Conservation (phyloP, 2,797 vertebrate species). For the Eremophila alpestris region DNA sequence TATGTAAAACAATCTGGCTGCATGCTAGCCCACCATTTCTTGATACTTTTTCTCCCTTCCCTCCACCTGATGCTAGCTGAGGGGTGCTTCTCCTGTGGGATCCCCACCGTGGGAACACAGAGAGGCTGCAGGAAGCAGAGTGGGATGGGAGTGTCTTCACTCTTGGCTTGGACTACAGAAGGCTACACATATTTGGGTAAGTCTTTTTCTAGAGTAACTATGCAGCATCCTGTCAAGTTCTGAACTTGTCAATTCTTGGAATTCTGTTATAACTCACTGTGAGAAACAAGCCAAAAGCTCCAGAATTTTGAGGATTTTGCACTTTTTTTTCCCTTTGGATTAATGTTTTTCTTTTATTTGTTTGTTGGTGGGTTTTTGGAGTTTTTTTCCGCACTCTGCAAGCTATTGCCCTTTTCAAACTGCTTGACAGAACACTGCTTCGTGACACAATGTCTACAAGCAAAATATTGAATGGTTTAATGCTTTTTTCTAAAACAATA, state of each 20-base stretch:
- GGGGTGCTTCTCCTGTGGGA: accelerated
- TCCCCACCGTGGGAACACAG: background rate
- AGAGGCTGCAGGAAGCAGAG: background rate
- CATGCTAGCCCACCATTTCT: background rate
- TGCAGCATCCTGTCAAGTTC: background rate
- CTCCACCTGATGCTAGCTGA: background rate
- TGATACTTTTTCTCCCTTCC: background rate
- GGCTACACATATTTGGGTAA: background rate
- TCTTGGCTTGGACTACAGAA: background rate
- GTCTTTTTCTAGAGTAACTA: background rate
- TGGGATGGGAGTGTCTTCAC: background rate
- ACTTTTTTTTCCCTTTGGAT: background rate
- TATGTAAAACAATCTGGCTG: background rate
- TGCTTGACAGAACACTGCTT: constrained; percentile 22
- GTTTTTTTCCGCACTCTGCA: background rate
- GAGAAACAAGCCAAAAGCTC: background rate
- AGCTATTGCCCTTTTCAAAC: constrained; percentile 53
- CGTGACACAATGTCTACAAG: background rate
- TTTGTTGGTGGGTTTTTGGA: background rate
- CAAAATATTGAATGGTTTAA: constrained; percentile 24
- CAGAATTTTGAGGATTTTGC: background rate
- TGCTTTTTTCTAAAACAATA: background rate
- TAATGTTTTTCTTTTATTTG: background rate
- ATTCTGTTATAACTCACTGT: background rate
- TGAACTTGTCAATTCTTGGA: background rate